Evolutionary conservation across 2,888 invertebrate genomes (phyloP).

Genomic region (Sisyra nigra): DNA sequence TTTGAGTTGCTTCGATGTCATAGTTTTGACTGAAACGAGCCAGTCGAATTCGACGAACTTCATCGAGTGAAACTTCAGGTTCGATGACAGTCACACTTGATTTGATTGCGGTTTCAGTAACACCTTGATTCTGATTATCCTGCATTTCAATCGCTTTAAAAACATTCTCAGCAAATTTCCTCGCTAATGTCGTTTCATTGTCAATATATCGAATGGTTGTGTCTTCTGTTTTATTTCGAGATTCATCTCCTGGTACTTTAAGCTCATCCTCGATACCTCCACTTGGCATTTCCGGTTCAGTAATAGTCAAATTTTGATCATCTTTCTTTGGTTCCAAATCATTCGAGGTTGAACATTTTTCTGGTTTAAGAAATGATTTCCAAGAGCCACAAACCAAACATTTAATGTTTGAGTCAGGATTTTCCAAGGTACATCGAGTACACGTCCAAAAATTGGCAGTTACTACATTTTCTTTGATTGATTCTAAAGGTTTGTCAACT

Average conservation of each 20-base stretch:
- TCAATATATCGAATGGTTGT: slow-evolving; percentile 19
- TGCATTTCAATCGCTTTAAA: slow-evolving; percentile 10
- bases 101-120: slow-evolving; percentile 11
- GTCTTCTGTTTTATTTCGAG: background rate
- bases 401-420: slow-evolving; percentile 41
- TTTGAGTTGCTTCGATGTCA: slow-evolving; percentile 7
- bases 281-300: background rate
- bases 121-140: slow-evolving; percentile 6
- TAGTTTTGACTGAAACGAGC: slow-evolving; percentile 21
- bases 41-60: slow-evolving; percentile 23
- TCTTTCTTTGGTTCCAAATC: slow-evolving; percentile 1
- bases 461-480: background rate
- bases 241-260: background rate
- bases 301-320: background rate
- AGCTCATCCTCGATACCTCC: background rate
- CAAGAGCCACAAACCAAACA: slow-evolving; percentile 42
- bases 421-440: slow-evolving; percentile 39
- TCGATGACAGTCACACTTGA: slow-evolving; percentile 10
- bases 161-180: slow-evolving; percentile 6
- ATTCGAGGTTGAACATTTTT: slow-evolving; percentile 7
- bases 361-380: slow-evolving; percentile 24
- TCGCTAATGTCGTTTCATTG: slow-evolving; percentile 5
- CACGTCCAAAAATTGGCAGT: slow-evolving; percentile 32
- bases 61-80: slow-evolving; percentile 17
- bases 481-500: background rate